A percentile compares a stretch with the other conserved stretches of the same genome.
These are phyloP conservation scores for Kryphioiulus occultus DNA, from an alignment of 2,888 invertebrate species.

Conservation along the genomic window DNA sequence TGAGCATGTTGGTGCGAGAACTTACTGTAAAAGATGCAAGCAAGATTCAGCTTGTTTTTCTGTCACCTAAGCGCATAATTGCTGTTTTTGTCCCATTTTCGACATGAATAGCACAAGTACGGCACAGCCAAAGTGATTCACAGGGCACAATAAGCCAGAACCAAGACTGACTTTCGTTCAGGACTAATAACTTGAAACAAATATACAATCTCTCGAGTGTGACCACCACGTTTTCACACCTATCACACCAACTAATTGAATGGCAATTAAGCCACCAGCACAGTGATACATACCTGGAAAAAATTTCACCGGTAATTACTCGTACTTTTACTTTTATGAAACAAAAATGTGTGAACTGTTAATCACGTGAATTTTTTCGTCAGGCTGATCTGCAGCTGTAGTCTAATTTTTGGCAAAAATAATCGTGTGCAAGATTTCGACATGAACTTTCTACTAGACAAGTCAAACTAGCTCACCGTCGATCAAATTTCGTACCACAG, in stretches of 20 bases:
- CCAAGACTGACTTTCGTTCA: neutral
- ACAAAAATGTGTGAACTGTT: neutral
- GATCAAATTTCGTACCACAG: too few species aligned
- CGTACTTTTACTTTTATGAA: neutral
- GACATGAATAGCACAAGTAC: neutral
- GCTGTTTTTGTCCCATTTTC: neutral
- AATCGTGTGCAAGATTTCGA: too few species aligned
- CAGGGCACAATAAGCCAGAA: neutral
- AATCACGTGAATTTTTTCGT: too few species aligned
- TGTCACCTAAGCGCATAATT: too few species aligned
- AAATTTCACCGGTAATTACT: neutral
- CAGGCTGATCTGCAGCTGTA: too few species aligned
- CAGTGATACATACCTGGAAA: neutral
- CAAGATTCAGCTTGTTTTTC: too few species aligned
- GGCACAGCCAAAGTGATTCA: neutral
- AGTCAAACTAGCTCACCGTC: too few species aligned
- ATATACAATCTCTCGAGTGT: neutral
- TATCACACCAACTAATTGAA: neutral
- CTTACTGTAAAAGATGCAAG: too few species aligned
- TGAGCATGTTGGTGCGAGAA: too few species aligned
- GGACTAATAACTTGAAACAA: slow-evolving; percentile 18
- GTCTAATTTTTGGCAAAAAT: too few species aligned
- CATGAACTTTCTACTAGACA: too few species aligned
- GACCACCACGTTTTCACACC: neutral
- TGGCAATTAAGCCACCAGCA: neutral